phyloP scores from a whole-genome alignment of 2,888 invertebrate species.

The Nomada ferruginata region DNA sequence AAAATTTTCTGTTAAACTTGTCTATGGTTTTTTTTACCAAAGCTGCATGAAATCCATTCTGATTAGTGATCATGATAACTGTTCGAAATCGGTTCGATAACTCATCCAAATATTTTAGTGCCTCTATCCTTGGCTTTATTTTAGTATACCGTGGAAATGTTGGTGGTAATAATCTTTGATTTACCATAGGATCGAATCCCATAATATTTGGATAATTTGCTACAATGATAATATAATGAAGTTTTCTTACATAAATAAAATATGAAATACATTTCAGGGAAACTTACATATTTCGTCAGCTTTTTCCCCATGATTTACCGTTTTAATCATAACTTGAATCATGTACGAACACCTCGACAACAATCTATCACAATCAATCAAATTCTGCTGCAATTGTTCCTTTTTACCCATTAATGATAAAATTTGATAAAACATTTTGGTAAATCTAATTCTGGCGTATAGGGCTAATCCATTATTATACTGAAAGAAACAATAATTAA shows the following conservation, averaged over 20 bases:
- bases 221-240: constrained; percentile 74
- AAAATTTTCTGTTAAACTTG: constrained; percentile 23
- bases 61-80: constrained; percentile 92
- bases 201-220: constrained; percentile 91
- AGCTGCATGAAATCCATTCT: constrained; percentile 92
- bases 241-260: constrained; percentile 4
- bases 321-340: constrained; percentile 91
- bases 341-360: constrained; percentile 93
- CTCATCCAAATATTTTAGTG: constrained; percentile 92
- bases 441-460: constrained; percentile 93
- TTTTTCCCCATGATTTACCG: constrained; percentile 90
- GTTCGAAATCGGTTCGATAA: constrained; percentile 92
- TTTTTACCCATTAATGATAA: constrained; percentile 89
- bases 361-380: constrained; percentile 92
- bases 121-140: constrained; percentile 92
- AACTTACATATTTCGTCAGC: constrained; percentile 87
- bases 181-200: constrained; percentile 98
- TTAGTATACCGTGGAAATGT: constrained; percentile 98
- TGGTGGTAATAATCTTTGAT: constrained; percentile 97
- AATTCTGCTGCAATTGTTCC: constrained; percentile 87
- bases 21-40: constrained; percentile 86
- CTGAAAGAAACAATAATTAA: constrained; percentile 73
- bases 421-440: constrained; percentile 93
- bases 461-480: constrained; percentile 88
- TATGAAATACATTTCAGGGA: constrained; percentile 67